A percentile compares a stretch with the other conserved stretches of the same genome.
phyloP scores from a whole-genome alignment of 2,888 invertebrate genomes.

The Malthinus seriepunctatus region DNA sequence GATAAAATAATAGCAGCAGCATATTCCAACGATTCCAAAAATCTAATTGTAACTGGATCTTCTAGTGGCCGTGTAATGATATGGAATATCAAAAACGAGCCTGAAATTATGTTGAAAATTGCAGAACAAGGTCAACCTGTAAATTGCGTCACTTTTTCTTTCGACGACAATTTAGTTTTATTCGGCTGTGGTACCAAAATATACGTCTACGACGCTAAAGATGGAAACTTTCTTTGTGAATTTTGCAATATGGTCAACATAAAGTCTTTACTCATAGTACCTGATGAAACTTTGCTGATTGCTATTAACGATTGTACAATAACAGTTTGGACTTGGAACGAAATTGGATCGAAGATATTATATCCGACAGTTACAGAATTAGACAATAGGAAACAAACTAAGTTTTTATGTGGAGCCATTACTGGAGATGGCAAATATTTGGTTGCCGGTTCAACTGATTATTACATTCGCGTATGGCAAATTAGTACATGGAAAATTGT shows the following conservation, averaged over 20 bases:
- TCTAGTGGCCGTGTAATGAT: constrained; percentile 32
- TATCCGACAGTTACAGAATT: constrained; percentile 18
- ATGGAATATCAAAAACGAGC: constrained; percentile 30
- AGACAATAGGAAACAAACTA: constrained; percentile 30
- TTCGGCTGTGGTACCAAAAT: constrained; percentile 34
- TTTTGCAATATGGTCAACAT: constrained; percentile 31
- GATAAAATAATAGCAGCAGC: constrained; percentile 41
- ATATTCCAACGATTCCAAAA: constrained; percentile 35
- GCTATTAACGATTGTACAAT: constrained; percentile 32
- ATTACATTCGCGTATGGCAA: constrained; percentile 53
- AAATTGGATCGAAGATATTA: constrained; percentile 11
- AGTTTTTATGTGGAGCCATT: constrained; percentile 49
- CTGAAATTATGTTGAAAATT: constrained; percentile 18
- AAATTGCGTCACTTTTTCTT: constrained; percentile 37
- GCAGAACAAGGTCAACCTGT: constrained; percentile 22
- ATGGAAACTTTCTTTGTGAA: constrained; percentile 33
- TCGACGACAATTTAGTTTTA: constrained; percentile 36
- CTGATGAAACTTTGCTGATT: constrained; percentile 29
- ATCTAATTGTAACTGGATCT: constrained; percentile 36
- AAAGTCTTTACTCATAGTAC: constrained; percentile 34
- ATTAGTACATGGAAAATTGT: constrained; percentile 37
- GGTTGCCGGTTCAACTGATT: constrained; percentile 51
- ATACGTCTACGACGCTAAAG: constrained; percentile 33
- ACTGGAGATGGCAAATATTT: constrained; percentile 54
- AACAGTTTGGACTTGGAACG: constrained; percentile 34